Evolutionary conservation across 2,113 vertebrate species (phyloP).

Genomic region (Percina caprodes): DNA sequence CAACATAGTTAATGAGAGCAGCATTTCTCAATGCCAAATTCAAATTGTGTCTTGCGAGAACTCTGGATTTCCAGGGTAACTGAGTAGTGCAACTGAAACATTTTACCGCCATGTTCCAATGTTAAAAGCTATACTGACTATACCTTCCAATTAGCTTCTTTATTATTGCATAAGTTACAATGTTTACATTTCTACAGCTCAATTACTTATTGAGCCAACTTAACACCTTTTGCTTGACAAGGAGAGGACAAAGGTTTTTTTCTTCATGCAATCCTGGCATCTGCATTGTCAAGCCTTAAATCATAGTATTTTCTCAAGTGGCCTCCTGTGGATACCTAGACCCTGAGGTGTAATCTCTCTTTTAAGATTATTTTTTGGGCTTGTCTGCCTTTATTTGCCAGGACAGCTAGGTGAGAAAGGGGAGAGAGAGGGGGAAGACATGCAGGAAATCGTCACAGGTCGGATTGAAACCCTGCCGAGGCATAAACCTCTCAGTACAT

Average conservation of each 20-base stretch:
- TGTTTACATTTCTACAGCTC: not conserved
- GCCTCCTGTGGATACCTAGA: not conserved
- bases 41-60: too few relatives aligned
- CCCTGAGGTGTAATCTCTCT: too few relatives aligned
- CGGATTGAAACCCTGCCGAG: too few relatives aligned
- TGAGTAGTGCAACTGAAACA: not conserved
- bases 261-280: not conserved
- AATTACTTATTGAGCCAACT: not conserved
- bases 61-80: too few relatives aligned
- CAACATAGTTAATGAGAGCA: too few relatives aligned
- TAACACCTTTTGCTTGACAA: not conserved
- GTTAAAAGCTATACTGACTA: not conserved
- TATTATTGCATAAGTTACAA: not conserved
- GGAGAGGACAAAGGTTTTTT: not conserved
- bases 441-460: too few relatives aligned
- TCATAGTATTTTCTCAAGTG: not conserved
- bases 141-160: not conserved
- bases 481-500: too few relatives aligned
- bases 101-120: not conserved
- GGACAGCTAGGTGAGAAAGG: too few relatives aligned
- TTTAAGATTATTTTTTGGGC: too few relatives aligned
- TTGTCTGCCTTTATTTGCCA: too few relatives aligned
- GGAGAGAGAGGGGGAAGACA: too few relatives aligned
- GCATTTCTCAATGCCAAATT: too few relatives aligned
- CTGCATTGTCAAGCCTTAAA: not conserved